A percentile compares a stretch with the other conserved stretches of the same genome.
phyloP scores from a whole-genome alignment of 2,797 vertebrate genomes.

The Etheostoma nigrum region DNA sequence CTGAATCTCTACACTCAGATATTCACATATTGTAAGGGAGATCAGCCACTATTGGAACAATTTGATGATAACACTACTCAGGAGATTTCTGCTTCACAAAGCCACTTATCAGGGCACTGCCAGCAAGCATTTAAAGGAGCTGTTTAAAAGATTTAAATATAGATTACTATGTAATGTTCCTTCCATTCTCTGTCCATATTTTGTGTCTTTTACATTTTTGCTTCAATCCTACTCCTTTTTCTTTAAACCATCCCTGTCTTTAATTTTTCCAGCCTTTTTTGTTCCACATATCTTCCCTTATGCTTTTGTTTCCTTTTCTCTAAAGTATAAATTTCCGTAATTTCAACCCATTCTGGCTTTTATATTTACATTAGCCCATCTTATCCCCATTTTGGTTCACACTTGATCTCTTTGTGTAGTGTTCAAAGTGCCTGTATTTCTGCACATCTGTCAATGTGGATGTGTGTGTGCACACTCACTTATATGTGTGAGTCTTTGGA shows the following conservation, averaged over 20 bases:
- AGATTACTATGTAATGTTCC: slow-evolving; percentile 64
- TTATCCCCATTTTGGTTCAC: slow-evolving; percentile 56
- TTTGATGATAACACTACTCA: slow-evolving; percentile 70
- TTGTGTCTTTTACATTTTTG: slow-evolving; percentile 42
- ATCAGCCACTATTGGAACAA: slow-evolving; percentile 67
- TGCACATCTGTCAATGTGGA: slow-evolving; percentile 58
- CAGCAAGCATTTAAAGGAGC: slow-evolving; percentile 71
- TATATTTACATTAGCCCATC: slow-evolving; percentile 53
- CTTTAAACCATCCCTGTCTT: slow-evolving; percentile 41
- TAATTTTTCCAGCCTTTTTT: slow-evolving; percentile 30
- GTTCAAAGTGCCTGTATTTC: slow-evolving; percentile 45
- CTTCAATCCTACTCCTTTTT: slow-evolving; percentile 22
- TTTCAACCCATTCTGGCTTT: slow-evolving; percentile 50
- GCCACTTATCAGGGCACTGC: slow-evolving; percentile 75
- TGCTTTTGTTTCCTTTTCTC: slow-evolving; percentile 44
- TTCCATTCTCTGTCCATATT: slow-evolving; percentile 45
- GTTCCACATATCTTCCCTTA: slow-evolving; percentile 37
- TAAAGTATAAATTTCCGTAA: slow-evolving; percentile 42
- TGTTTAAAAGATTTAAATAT: slow-evolving; percentile 70
- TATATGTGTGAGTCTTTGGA: slow-evolving; percentile 63
- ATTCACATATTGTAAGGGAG: slow-evolving; percentile 53
- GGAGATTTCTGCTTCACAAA: slow-evolving; percentile 71
- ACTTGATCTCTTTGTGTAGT: slow-evolving; percentile 59
- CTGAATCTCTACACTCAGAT: slow-evolving; percentile 38
- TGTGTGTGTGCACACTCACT: slow-evolving; percentile 33